phyloP scores from a whole-genome alignment of 1,140 invertebrate genomes.

The Aphaenogaster floridana region DNA sequence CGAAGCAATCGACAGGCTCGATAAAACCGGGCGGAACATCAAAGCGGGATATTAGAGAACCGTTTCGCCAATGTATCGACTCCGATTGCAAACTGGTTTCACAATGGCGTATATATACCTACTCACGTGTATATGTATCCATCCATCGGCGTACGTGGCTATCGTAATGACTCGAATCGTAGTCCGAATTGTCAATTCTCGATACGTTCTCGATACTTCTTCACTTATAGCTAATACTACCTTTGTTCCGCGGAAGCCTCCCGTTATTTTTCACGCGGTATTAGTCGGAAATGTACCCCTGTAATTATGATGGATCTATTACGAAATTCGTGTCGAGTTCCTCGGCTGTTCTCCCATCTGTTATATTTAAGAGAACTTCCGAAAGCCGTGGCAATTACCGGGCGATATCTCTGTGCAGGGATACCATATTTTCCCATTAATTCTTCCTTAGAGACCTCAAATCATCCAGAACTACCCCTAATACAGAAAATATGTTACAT shows the following conservation, averaged over 20 bases:
- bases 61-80: conserved; percentile 19
- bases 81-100: conserved; percentile 36
- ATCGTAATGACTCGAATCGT: background rate
- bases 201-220: conserved; percentile 26
- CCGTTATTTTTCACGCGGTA: conserved; percentile 31
- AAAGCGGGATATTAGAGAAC: conserved; percentile 34
- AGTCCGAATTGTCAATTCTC: conserved; percentile 40
- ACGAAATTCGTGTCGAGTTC: conserved; percentile 6
- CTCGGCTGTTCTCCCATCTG: conserved; percentile 22
- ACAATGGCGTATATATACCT: conserved; percentile 12
- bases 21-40: conserved; percentile 42
- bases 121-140: background rate
- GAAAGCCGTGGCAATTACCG: conserved; percentile 43
- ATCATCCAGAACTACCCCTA: background rate
- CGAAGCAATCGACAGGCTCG: conserved; percentile 27
- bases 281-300: conserved; percentile 8
- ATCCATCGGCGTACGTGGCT: conserved; percentile 26
- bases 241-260: background rate
- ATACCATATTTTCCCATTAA: conserved; percentile 40
- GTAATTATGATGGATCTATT: conserved; percentile 53
- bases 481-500: background rate
- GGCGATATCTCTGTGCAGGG: conserved; percentile 52
- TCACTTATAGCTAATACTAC: conserved; percentile 29
- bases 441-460: background rate
- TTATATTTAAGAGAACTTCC: conserved; percentile 14